Conservation (phyloP, 2,888 invertebrate genomes). For the Phania funesta region DNA sequence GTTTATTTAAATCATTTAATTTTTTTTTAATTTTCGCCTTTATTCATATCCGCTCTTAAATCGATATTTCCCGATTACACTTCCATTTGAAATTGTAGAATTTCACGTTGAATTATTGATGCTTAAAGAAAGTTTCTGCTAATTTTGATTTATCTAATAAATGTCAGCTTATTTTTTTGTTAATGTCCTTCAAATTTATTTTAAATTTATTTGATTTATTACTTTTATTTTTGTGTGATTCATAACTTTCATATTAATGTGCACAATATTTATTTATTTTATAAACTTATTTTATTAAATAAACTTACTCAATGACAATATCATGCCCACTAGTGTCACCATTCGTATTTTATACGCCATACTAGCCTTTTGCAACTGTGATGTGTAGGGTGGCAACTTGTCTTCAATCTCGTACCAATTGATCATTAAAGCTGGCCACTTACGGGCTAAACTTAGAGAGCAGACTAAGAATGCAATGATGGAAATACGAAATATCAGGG, state of each 20-base stretch:
- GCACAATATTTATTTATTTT: not conserved
- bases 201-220: conserved; percentile 34
- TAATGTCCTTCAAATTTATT: conserved; percentile 38
- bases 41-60: no score
- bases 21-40: no score
- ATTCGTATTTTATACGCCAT: conserved; percentile 80
- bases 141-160: no score
- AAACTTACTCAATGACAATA: conserved; percentile 80
- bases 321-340: conserved; percentile 80
- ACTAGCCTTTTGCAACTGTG: conserved; percentile 74
- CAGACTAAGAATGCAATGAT: conserved; percentile 72
- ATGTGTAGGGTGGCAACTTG: conserved; percentile 76
- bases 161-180: not conserved
- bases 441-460: conserved; percentile 81
- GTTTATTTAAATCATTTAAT: no score
- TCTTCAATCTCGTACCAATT: conserved; percentile 81
- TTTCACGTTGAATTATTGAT: no score
- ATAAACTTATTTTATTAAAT: not conserved
- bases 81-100: no score
- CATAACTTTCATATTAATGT: not conserved
- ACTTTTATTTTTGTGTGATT: not conserved
- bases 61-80: no score
- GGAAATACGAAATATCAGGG: conserved; percentile 76
- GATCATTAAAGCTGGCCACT: conserved; percentile 82
- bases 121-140: no score